Evolutionary conservation across 2,797 vertebrate genomes (phyloP).

Genomic region (Poecilia gillii): DNA sequence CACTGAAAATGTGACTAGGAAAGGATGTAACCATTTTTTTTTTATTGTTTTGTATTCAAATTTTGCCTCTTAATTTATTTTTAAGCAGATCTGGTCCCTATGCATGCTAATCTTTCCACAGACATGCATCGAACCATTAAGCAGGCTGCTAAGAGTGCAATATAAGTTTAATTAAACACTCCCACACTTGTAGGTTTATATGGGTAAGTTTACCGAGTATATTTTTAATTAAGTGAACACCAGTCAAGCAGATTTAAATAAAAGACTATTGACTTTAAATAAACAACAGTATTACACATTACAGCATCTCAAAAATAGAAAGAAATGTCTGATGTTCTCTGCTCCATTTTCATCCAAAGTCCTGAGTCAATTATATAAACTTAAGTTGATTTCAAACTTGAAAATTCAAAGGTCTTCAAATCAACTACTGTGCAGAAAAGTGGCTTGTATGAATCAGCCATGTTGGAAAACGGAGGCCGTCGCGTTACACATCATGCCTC

Average conservation of each 20-base stretch:
- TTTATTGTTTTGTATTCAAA: not conserved
- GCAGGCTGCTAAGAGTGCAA: constrained; percentile 1
- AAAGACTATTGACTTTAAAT: not conserved
- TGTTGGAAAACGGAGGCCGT: constrained; percentile 11
- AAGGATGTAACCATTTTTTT: constrained; percentile 11
- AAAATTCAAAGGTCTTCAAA: not conserved
- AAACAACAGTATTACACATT: not conserved
- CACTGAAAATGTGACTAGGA: constrained; percentile 10
- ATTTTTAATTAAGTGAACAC: not conserved
- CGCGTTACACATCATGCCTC: constrained; percentile 14
- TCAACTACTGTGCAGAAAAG: constrained; percentile 15
- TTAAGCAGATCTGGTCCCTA: constrained; percentile 32
- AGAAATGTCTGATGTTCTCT: not conserved
- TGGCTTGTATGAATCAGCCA: not conserved
- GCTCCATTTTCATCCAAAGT: not conserved
- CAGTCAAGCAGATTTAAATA: not conserved
- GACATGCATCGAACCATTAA: constrained; percentile 14
- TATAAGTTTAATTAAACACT: not conserved
- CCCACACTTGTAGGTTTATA: not conserved
- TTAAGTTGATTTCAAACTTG: not conserved
- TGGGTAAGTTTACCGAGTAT: not conserved
- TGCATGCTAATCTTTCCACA: constrained; percentile 11
- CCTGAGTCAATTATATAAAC: not conserved
- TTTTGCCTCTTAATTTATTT: constrained; percentile 13
- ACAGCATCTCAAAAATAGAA: not conserved